Base-by-base conservation (phyloP, 2,888 invertebrate species). In the Phania funesta region DNA sequence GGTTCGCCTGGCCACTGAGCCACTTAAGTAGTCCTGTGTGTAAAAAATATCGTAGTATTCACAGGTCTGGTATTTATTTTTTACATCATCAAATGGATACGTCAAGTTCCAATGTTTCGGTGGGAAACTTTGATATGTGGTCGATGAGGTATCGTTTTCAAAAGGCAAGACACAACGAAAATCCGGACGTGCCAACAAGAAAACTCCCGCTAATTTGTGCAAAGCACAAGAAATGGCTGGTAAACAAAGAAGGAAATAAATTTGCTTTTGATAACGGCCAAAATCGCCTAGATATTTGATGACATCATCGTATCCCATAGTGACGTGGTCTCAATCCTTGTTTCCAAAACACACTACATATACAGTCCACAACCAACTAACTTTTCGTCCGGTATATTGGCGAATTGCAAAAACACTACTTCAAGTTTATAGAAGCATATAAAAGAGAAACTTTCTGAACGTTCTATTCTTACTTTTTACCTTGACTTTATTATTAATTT, bases 291-390 rank as follows among this genome's bases (percentile, higher is more conserved):
- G 91, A 84, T 93, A 92, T 6, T 92, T 92, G 74, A 95, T 93
- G 44, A 95, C 93, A 85, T 94, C 94, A 89, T 95, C 95, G 90
- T 94, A 95, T 79, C 93, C 93, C 95, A 95, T 95, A n/a, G 60
- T 71, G 78, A 81, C 64, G 82, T 60, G 50, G 4, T 54, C 48
- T 60, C 35, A 41, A 24, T 64, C 54, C 71, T 77, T 65, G 50
- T 41, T 65, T 64, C 70, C 75, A 74, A 74, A 35, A 74, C 79
- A 74, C 67, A 52, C 56, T 16, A 18, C 65, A 20, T 46, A 58
- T 29, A 26, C 35, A n/a, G 35, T 41, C 32, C 50, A 52, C 67
- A 74, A 26, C 18, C 50, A 41, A 62, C 41, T 60, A 18, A 13
- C 48, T 35, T 20, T 22, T 24, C 7, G 20, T 26, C 9, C n/a